These are phyloP conservation scores for Cistogaster globosa DNA, from an alignment of 2,888 invertebrate species.

Conservation along the genomic window DNA sequence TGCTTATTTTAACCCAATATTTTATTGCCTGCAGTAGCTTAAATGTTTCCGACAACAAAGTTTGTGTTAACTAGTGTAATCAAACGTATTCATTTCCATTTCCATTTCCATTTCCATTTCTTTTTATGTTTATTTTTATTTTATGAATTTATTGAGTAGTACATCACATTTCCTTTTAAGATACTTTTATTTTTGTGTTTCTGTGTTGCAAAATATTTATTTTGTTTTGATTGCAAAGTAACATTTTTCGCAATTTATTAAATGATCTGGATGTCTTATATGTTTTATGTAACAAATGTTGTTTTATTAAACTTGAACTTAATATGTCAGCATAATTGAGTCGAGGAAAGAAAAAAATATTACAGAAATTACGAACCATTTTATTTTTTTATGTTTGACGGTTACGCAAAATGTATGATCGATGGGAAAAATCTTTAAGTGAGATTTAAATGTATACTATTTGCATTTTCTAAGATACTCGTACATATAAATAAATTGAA, in stretches of 20 bases:
- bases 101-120: background rate
- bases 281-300: slow-evolving; percentile 28
- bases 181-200: slow-evolving; percentile 8
- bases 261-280: slow-evolving; percentile 49
- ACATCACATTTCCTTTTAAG: slow-evolving; percentile 14
- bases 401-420: slow-evolving; percentile 7
- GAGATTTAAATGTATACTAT: no score
- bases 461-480: no score
- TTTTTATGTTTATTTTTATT: background rate
- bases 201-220: slow-evolving; percentile 48
- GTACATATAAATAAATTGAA: no score
- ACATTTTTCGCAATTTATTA: slow-evolving; percentile 15
- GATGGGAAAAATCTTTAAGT: background rate
- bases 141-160: slow-evolving; percentile 11
- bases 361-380: no score
- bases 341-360: background rate
- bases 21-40: no score
- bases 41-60: no score
- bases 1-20: no score
- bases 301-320: slow-evolving; percentile 52
- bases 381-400: background rate
- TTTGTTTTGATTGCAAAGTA: slow-evolving; percentile 42
- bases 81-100: slow-evolving; percentile 11
- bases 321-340: background rate
- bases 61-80: background rate